phyloP scores from a whole-genome alignment of 2,113 vertebrate species.

The Martes martes region DNA sequence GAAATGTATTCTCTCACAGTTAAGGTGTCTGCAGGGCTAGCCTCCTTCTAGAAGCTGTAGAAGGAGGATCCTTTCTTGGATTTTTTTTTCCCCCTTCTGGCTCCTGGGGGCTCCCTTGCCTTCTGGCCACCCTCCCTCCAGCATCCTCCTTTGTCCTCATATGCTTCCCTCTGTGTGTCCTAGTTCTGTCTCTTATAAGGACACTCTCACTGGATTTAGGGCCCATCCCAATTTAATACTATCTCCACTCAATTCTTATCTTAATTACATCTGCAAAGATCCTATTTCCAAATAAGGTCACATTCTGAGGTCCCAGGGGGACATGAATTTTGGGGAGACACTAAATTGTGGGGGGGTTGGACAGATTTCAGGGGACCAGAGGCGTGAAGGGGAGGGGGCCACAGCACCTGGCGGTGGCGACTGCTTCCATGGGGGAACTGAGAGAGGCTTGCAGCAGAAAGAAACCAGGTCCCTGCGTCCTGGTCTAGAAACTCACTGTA shows the following conservation, averaged over 20 bases:
- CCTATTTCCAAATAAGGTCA: neutral
- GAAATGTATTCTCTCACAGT: neutral
- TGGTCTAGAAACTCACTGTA: slow-evolving; percentile 51
- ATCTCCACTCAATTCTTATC: neutral
- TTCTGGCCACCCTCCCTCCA: neutral
- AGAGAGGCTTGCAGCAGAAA: neutral
- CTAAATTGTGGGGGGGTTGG: fast-evolving
- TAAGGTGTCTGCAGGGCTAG: neutral
- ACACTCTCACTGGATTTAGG: neutral
- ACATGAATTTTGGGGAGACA: neutral
- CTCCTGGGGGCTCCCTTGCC: neutral
- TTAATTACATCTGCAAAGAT: neutral
- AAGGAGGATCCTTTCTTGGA: no score
- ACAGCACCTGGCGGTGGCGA: fast-evolving
- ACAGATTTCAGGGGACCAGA: neutral
- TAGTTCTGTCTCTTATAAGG: slow-evolving; percentile 32
- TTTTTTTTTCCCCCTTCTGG: neutral
- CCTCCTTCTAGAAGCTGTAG: neutral
- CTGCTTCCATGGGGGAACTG: neutral
- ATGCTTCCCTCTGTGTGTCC: neutral
- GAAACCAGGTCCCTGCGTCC: slow-evolving; percentile 55
- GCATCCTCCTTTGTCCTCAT: neutral
- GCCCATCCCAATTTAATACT: neutral
- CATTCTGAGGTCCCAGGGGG: neutral
- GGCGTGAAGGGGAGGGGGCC: fast-evolving